These are phyloP conservation scores for Epizoanthus illoricatus DNA, from an alignment of 92 coral and sea anemone genomes.

Conservation along the genomic window DNA sequence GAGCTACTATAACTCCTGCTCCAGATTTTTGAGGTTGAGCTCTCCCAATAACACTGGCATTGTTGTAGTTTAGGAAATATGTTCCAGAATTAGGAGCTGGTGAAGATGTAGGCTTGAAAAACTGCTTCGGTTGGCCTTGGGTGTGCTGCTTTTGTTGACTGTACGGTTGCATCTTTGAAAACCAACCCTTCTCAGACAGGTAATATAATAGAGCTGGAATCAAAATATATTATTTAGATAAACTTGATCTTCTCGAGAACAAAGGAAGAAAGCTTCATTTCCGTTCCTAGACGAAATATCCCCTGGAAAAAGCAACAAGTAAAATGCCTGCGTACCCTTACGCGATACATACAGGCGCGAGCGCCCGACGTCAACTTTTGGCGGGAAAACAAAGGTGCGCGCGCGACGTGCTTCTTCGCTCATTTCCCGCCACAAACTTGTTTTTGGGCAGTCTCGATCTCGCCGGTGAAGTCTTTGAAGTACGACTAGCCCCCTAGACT, in stretches of 20 bases:
- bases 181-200: not conserved
- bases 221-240: not conserved
- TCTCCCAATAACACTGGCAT: conserved; percentile 51
- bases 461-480: not conserved
- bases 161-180: conserved; percentile 49
- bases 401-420: conserved; percentile 15
- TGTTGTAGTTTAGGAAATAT: conserved; percentile 74
- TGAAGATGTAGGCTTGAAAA: conserved; percentile 85
- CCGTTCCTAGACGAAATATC: not conserved
- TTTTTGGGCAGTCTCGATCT: not conserved
- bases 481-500: not conserved
- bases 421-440: conserved; percentile 31
- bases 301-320: not conserved
- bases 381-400: conserved; percentile 32
- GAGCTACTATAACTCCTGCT: conserved; percentile 44
- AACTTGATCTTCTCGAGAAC: not conserved
- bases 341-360: not conserved
- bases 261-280: not conserved
- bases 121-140: conserved; percentile 62
- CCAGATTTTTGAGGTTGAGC: conserved; percentile 47
- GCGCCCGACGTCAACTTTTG: not conserved
- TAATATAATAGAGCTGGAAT: not conserved
- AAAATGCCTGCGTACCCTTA: not conserved
- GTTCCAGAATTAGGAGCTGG: conserved; percentile 64
- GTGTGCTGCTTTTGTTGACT: conserved; percentile 74